These are phyloP conservation scores for Dromiciops gliroides DNA, from an alignment of 2,113 vertebrate species.

Conservation along the genomic window DNA sequence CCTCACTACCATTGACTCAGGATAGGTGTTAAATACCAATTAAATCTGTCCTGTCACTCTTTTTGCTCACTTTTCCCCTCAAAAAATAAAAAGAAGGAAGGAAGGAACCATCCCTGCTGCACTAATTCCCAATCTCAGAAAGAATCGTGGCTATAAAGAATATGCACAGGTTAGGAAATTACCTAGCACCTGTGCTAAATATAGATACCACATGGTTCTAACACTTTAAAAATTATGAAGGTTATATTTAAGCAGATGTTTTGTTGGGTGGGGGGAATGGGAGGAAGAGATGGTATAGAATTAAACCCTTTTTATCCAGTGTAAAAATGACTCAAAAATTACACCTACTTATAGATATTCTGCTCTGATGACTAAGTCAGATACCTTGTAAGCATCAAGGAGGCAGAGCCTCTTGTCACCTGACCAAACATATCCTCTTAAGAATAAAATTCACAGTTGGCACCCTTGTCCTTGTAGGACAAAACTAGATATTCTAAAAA, in stretches of 20 bases:
- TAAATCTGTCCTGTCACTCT: background rate
- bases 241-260: background rate
- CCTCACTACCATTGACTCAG: background rate
- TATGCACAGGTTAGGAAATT: background rate
- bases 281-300: background rate
- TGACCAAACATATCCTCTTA: background rate
- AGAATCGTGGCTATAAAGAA: background rate
- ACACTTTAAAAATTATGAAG: rapidly evolving
- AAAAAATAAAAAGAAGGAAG: background rate
- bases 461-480: background rate
- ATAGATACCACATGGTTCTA: background rate
- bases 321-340: background rate
- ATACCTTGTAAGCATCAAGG: too few relatives aligned
- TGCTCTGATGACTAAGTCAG: background rate
- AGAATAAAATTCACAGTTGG: background rate
- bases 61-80: background rate
- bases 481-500: too few relatives aligned
- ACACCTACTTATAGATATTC: background rate
- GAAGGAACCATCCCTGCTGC: background rate
- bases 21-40: background rate
- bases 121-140: background rate
- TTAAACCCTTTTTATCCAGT: background rate
- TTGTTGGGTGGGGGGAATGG: background rate
- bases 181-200: background rate
- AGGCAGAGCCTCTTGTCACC: background rate